phyloP scores from a whole-genome alignment of 2,888 invertebrate species.

The Anarsia innoxiella region DNA sequence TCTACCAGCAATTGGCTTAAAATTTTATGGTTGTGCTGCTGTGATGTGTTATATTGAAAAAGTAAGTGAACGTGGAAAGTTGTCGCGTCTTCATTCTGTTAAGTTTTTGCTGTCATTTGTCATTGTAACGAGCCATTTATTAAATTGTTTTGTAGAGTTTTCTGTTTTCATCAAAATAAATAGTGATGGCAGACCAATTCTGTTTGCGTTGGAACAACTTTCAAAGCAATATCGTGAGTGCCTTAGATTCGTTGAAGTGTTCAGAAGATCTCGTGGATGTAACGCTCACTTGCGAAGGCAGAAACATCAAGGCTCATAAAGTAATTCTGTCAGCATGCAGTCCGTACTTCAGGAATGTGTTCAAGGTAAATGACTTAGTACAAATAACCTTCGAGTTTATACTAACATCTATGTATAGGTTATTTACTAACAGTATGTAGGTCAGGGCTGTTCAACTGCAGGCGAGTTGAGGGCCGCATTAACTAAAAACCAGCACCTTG shows the following conservation, averaged over 20 bases:
- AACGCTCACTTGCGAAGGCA: slow-evolving; percentile 82
- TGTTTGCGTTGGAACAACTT: slow-evolving; percentile 86
- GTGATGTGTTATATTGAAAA: slow-evolving; percentile 36
- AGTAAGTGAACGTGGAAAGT: slow-evolving; percentile 27
- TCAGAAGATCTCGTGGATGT: slow-evolving; percentile 84
- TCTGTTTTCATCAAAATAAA: slow-evolving; percentile 34
- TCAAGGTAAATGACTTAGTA: slow-evolving; percentile 78
- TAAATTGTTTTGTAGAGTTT: slow-evolving; percentile 40
- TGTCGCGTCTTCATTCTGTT: slow-evolving; percentile 16
- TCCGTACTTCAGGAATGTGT: slow-evolving; percentile 83
- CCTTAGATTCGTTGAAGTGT: slow-evolving; percentile 80
- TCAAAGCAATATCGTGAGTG: slow-evolving; percentile 80
- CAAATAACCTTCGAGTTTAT: slow-evolving; percentile 63
- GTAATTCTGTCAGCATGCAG: slow-evolving; percentile 84
- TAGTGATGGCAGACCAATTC: slow-evolving; percentile 79
- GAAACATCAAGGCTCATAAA: slow-evolving; percentile 83
- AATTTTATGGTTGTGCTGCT: slow-evolving; percentile 27
- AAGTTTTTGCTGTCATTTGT: slow-evolving; percentile 31
- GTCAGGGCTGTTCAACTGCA: slow-evolving; percentile 10
- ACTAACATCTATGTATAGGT: slow-evolving; percentile 28
- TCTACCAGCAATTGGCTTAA: slow-evolving; percentile 26
- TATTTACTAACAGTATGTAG: slow-evolving; percentile 14
- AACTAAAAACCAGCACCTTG: slow-evolving; percentile 9
- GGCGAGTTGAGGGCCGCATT: slow-evolving; percentile 9
- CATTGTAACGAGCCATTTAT: slow-evolving; percentile 18